A percentile compares a stretch with the other conserved stretches of the same genome.
Evolutionary conservation across 35 echinoderm and acorn worm species (phyloP).

Genomic region (Amphiura filiformis): DNA sequence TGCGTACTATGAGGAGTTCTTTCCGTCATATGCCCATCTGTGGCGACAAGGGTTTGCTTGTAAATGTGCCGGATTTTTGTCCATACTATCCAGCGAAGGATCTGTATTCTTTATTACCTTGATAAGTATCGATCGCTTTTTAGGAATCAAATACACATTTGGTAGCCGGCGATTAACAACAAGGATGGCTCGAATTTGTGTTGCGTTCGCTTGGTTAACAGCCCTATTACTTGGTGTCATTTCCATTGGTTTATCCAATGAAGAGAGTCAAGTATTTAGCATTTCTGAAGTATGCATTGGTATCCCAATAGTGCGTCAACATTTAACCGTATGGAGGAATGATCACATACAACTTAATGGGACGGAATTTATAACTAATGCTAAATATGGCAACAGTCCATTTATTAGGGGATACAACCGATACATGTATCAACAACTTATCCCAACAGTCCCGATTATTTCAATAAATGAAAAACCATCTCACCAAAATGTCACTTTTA

Average conservation of each 20-base stretch:
- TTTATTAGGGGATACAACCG: no score
- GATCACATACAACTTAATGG: not conserved
- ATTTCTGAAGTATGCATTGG: not conserved
- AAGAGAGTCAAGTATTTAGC: not conserved
- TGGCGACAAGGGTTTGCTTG: not conserved
- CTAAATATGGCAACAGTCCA: not conserved
- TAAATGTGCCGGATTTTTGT: not conserved
- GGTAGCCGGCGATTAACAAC: not conserved
- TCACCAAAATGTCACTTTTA: not conserved
- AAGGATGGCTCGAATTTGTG: not conserved
- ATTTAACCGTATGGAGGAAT: not conserved
- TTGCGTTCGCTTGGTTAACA: not conserved
- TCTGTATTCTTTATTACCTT: not conserved
- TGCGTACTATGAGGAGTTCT: not conserved
- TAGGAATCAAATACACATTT: not conserved
- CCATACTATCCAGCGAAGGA: not conserved
- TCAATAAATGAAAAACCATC: not conserved
- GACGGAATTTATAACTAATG: not conserved
- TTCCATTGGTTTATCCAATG: not conserved
- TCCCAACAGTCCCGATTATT: not conserved
- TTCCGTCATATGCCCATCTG: not conserved
- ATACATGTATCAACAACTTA: not conserved
- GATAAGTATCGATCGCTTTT: not conserved
- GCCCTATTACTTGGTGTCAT: not conserved
- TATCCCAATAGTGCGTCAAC: not conserved